These are phyloP conservation scores for Melikaiella ostensackeni DNA, from an alignment of 2,888 invertebrate species.

Conservation along the genomic window DNA sequence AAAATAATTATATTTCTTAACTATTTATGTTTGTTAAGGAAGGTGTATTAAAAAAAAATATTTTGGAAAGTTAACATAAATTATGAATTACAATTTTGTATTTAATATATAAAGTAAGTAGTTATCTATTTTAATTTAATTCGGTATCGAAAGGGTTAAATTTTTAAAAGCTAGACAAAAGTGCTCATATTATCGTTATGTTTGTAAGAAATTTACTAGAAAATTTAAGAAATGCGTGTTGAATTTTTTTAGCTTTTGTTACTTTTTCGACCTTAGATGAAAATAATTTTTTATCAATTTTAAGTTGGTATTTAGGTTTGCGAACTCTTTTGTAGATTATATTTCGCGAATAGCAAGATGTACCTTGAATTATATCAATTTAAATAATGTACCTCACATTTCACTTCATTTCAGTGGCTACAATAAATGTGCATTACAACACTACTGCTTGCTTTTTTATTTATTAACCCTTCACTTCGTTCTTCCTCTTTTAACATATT, in stretches of 20 bases:
- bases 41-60: not conserved
- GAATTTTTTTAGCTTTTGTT: not conserved
- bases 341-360: constrained; percentile 38
- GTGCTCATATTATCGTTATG: constrained; percentile 9
- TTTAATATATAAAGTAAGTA: not conserved
- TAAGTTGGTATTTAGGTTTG: constrained; percentile 43
- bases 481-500: constrained; percentile 59
- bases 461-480: constrained; percentile 69
- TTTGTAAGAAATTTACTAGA: constrained; percentile 4
- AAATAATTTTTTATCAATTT: constrained; percentile 21
- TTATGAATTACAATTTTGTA: not conserved
- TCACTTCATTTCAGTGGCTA: constrained; percentile 63
- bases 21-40: not conserved
- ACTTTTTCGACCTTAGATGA: not conserved
- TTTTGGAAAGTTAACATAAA: not conserved
- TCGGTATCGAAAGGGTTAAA: constrained; percentile 11
- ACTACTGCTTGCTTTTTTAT: constrained; percentile 73
- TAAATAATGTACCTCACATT: constrained; percentile 58
- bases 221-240: constrained; percentile 1
- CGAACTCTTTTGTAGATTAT: constrained; percentile 45
- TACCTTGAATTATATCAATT: constrained; percentile 38
- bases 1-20: not conserved
- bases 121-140: not conserved
- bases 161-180: not conserved
- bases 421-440: constrained; percentile 70